Evolutionary conservation across 2,888 invertebrate species (phyloP), one percentile per base, ranked within the genome.

Genomic region (Disparrhopalites patrizii): DNA sequence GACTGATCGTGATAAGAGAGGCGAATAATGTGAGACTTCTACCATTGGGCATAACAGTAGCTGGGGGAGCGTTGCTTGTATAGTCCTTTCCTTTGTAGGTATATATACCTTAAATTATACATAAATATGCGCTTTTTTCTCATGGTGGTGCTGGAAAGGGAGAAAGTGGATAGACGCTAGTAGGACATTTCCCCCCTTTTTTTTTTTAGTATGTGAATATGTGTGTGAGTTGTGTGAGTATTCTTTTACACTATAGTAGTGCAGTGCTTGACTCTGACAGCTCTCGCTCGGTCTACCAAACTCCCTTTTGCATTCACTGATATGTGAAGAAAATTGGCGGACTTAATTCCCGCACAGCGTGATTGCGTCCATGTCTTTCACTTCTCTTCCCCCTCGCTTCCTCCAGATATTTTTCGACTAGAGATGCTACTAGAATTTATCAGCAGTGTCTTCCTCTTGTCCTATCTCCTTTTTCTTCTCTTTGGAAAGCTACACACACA

Each of bases 281-380:
- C 66, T 72, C 71, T 71, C 69, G n/a, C 70, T 70, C 70, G 71
- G 70, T 68, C 70, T 66, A 72, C 67, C 68, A 69, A 71, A 57
- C 63, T 67, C 70, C 70, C 70, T 69, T 73, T 69, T 58, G 57
- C 65, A 67, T 69, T 58, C 68, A 67, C 61, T 68, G 70, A 71
- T 70, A 73, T 70, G 70, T 73, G 71, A 71, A 73, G 71, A 70
- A 73, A 73, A 73, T 71, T 73, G 70, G 69, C 69, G 70, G 70
- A 68, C 70, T 71, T 71, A 71, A 71, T 73, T 70, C 70, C 67
- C 62, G 67, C 66, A 25, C 60, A 61, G 60, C 60, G 65, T 68
- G 67, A 56, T 66, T 67, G 62, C 67, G 70, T 69, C 68, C 68
- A 68, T 68, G 70, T 70, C 71, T 70, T 69, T 65, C 57, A 66